Percentiles rank a stretch among this genome's conserved stretches.
These are phyloP conservation scores for Ptychadena robeensis DNA, from an alignment of 2,797 vertebrate genomes.

Conservation along the genomic window DNA sequence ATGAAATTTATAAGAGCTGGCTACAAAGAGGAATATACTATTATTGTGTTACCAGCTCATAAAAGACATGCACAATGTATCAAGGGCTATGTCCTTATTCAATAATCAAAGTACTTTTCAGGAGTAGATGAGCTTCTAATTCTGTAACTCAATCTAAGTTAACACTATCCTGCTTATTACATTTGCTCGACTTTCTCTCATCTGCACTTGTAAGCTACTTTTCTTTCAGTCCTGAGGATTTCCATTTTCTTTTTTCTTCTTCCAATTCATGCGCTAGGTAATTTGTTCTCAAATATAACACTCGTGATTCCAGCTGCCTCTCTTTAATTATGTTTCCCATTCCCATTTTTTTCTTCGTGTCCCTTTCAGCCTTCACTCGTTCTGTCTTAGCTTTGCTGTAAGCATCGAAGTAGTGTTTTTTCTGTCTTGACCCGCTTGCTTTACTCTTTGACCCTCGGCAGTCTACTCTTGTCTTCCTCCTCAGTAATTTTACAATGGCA, in stretches of 20 bases:
- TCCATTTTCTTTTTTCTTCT: slow-evolving; percentile 42
- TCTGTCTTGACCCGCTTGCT: slow-evolving; percentile 43
- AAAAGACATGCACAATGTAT: slow-evolving; percentile 22
- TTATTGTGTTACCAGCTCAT: background rate
- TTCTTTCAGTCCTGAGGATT: slow-evolving; percentile 9
- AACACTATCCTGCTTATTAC: slow-evolving; percentile 49
- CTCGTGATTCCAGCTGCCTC: slow-evolving; percentile 50
- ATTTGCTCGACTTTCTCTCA: slow-evolving; percentile 40
- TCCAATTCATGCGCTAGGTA: slow-evolving; percentile 50
- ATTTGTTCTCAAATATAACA: slow-evolving; percentile 53
- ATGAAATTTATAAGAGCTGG: background rate
- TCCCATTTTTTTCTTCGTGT: slow-evolving; percentile 30
- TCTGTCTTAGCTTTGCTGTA: slow-evolving; percentile 18
- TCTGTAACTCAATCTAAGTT: slow-evolving; percentile 37
- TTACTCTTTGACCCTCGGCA: slow-evolving; percentile 34
- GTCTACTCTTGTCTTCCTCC: slow-evolving; percentile 36
- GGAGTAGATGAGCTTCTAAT: slow-evolving; percentile 41
- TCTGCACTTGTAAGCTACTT: slow-evolving; percentile 28
- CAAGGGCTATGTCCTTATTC: slow-evolving; percentile 23
- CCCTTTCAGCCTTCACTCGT: slow-evolving; percentile 14
- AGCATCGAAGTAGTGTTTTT: slow-evolving; percentile 36
- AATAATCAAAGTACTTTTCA: slow-evolving; percentile 45
- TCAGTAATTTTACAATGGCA: slow-evolving; percentile 46
- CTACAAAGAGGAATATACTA: background rate
- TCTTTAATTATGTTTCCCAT: slow-evolving; percentile 51